These are phyloP conservation scores for Mionectes olivaceus DNA, from an alignment of 2,797 vertebrate species.

Conservation along the genomic window DNA sequence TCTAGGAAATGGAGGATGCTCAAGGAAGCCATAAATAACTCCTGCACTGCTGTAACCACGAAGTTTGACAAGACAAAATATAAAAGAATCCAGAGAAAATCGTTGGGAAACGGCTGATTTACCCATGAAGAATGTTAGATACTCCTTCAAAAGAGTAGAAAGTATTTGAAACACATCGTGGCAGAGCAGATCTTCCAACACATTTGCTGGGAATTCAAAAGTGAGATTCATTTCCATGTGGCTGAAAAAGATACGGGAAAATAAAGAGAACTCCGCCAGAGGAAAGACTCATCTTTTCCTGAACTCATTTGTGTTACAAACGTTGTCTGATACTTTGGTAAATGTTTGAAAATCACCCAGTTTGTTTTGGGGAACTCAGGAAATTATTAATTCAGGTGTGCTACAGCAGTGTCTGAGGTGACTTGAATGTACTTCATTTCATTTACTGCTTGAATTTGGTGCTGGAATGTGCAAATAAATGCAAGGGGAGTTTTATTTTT, in stretches of 20 bases:
- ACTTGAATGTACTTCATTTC: background rate
- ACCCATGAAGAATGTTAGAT: background rate
- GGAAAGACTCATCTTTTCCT: background rate
- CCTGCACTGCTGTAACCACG: background rate
- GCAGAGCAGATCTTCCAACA: background rate
- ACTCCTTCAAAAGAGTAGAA: background rate
- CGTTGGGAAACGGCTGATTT: background rate
- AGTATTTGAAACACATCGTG: background rate
- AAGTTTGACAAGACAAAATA: background rate
- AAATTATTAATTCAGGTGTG: background rate
- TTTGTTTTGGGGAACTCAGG: background rate
- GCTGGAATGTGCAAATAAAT: background rate
- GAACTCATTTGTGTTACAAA: background rate
- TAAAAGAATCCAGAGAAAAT: background rate
- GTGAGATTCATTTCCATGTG: background rate
- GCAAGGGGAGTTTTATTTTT: background rate
- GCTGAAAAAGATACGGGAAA: background rate
- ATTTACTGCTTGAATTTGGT: background rate
- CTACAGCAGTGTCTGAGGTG: background rate
- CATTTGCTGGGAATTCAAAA: background rate
- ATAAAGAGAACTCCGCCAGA: background rate
- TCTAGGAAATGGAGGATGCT: slow-evolving; percentile 40
- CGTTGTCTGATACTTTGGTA: background rate
- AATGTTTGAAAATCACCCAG: background rate
- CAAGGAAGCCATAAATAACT: slow-evolving; percentile 45